Evolutionary conservation across 2,113 vertebrate species (phyloP).

Genomic region (Paedocypris sp.): DNA sequence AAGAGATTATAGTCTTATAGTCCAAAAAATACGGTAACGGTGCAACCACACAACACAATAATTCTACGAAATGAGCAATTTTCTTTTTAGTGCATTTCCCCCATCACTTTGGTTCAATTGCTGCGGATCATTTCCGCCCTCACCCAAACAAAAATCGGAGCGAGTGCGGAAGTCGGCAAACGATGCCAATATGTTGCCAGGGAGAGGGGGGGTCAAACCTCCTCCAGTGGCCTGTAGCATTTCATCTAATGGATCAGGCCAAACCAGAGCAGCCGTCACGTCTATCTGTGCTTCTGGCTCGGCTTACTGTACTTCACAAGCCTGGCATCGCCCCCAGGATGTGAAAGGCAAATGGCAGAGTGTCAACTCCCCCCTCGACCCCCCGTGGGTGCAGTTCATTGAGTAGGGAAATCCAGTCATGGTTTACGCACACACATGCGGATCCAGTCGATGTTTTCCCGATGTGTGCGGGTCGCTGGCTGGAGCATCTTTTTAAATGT

Average conservation of each 20-base stretch:
- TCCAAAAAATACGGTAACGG: too few relatives aligned
- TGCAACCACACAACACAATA: too few relatives aligned
- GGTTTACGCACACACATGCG: too few relatives aligned
- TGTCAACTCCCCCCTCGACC: conserved; percentile 3
- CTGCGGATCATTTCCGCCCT: not conserved
- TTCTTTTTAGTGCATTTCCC: too few relatives aligned
- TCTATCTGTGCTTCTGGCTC: not conserved
- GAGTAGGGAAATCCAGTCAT: not conserved
- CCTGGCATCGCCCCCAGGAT: conserved; percentile 39
- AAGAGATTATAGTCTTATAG: too few relatives aligned
- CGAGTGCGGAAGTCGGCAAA: not conserved
- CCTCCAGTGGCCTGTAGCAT: conserved; percentile 21
- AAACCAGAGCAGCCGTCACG: conserved; percentile 29
- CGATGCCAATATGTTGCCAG: conserved; percentile 9
- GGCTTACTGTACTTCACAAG: conserved; percentile 31
- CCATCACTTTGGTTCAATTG: not conserved
- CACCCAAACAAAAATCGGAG: not conserved
- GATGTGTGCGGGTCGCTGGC: too few relatives aligned
- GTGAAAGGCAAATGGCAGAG: conserved; percentile 42
- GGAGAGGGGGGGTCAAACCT: conserved; percentile 22
- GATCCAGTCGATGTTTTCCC: too few relatives aligned
- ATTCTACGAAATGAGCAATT: too few relatives aligned
- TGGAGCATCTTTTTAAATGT: too few relatives aligned
- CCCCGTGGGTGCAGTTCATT: not conserved
- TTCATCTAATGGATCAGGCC: conserved; percentile 18